A percentile compares a stretch with the other conserved stretches of the same genome.
Conservation (phyloP, 2,888 invertebrate species). For the Rhyacophila evoluta region DNA sequence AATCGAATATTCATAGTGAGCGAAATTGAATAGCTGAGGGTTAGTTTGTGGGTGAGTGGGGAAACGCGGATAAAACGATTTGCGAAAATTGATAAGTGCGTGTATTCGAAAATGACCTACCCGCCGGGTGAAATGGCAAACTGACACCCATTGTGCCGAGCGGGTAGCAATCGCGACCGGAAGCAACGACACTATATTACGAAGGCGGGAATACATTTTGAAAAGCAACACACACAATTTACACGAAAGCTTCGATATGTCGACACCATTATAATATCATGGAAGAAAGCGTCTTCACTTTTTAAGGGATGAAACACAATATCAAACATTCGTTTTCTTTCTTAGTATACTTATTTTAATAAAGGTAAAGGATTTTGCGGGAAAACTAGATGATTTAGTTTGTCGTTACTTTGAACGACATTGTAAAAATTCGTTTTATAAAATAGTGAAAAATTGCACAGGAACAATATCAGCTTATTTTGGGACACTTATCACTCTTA, state of each 20-base stretch:
- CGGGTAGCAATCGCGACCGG: neutral
- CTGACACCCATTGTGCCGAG: neutral
- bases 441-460: too few species aligned
- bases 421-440: too few species aligned
- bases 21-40: neutral
- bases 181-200: conserved; percentile 5
- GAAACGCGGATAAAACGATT: neutral
- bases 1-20: neutral
- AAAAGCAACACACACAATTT: neutral
- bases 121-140: neutral
- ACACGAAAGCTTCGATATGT: neutral
- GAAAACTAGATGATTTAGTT: too few species aligned
- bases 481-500: too few species aligned
- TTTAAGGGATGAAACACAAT: neutral
- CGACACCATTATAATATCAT: neutral
- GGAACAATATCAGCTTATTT: too few species aligned
- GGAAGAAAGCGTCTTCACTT: conserved; percentile 20
- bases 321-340: too few species aligned
- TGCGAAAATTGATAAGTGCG: conserved; percentile 22
- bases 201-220: neutral
- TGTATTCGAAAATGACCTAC: conserved; percentile 9
- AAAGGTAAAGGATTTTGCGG: too few species aligned
- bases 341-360: too few species aligned
- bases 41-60: neutral
- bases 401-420: too few species aligned